These are phyloP conservation scores for Tetraodon nigroviridis DNA, from an alignment of 2,113 vertebrate species.

Conservation along the genomic window DNA sequence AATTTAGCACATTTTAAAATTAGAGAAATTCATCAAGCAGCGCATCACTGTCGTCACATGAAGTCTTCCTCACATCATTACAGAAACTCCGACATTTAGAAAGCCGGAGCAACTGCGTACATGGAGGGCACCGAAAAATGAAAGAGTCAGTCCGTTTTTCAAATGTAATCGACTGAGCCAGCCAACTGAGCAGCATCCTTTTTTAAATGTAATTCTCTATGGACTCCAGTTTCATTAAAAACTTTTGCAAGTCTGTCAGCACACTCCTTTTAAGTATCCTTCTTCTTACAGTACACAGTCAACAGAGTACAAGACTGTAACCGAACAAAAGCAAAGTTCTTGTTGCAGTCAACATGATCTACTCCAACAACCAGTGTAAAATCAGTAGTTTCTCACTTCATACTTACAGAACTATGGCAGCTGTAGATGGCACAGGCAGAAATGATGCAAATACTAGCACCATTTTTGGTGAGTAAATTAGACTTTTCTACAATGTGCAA, in stretches of 20 bases:
- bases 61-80: not conserved
- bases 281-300: not conserved
- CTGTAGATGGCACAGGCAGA: too few species aligned
- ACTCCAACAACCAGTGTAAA: too few species aligned
- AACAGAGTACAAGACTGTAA: not conserved
- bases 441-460: too few species aligned
- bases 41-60: constrained; percentile 17
- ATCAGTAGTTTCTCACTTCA: too few species aligned
- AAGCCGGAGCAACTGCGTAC: not conserved
- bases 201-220: not conserved
- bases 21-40: constrained; percentile 23
- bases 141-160: not conserved
- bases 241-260: not conserved
- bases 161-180: not conserved
- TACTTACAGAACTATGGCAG: too few species aligned
- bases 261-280: not conserved
- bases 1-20: constrained; percentile 26
- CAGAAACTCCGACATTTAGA: constrained; percentile 1
- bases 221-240: not conserved
- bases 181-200: not conserved
- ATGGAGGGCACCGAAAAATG: not conserved
- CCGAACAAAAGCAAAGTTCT: not conserved
- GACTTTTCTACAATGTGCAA: not conserved
- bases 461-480: not conserved
- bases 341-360: not conserved